Base-by-base conservation (phyloP, 2,888 invertebrate genomes). In the Nebria brevicollis region DNA sequence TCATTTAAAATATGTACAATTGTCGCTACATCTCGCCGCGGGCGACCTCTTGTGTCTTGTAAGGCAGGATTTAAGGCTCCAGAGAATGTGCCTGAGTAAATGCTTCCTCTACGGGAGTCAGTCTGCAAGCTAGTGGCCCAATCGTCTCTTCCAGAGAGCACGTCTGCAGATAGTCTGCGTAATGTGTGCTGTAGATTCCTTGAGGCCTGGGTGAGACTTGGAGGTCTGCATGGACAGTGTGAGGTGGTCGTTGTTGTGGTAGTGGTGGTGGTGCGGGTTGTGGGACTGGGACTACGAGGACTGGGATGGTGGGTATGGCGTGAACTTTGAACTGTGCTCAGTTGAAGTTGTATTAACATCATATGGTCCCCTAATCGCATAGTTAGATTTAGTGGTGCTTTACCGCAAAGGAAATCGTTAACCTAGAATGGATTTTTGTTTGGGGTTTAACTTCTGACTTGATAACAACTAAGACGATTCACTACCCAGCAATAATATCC, bases 321-420 rank as follows among this genome's bases (percentile, higher is more conserved):
- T 79, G 77, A 70, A 82, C 82, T 70, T 78, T 86, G 20, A 88
- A 96, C 94, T 11, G 97, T 97, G 85, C 97, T 97, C 84, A 98
- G 90, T 89, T 98, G 98, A 82, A 98, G 91, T 89, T 98, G 98
- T 83, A 98, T 97, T 85, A 98, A 92, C 97, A 98, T 98, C 96
- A 98, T 97, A 90, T 98, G 97, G 89, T 98, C 98, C 82, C 98
- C 98, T 82, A 98, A 91, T 85, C 97, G 94, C 97, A 98, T 97
- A 84, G 97, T 98, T 84, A 98, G 91, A 89, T 98, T 97, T 82
- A 98, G 90, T 34, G 98, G 98, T 75, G 97, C 96, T 89, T 97
- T 96, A 82, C 98, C 98, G 87, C 97, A 96, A 68, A 98, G 92
- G 89, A 98, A 98, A 90, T 98, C 97, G 90, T 97, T 97, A 84